Conservation (phyloP, 2,888 invertebrate species). For the Rhagium mordax region DNA sequence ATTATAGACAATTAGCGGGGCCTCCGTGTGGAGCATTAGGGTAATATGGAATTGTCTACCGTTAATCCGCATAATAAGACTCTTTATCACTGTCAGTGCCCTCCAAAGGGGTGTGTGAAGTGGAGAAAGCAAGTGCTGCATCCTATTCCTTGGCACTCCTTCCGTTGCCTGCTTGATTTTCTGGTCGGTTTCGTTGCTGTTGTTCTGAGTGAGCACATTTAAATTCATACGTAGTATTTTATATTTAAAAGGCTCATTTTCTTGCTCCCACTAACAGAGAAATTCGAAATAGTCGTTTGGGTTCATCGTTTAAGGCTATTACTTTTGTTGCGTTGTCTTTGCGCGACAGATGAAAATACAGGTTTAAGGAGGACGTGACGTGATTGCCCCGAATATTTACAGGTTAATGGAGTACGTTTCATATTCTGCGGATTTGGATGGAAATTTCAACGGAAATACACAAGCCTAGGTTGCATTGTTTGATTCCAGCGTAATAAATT, state of each 20-base stretch:
- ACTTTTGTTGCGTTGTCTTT: slow-evolving; percentile 1
- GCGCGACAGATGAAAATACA: neutral
- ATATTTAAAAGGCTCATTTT: slow-evolving; percentile 41
- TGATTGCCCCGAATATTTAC: neutral
- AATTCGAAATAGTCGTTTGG: slow-evolving; percentile 16
- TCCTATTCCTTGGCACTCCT: slow-evolving; percentile 50
- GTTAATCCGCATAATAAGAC: slow-evolving; percentile 67
- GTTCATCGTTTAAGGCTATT: slow-evolving; percentile 9
- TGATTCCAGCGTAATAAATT: no score
- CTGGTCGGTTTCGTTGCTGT: slow-evolving; percentile 63
- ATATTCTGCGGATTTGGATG: no score
- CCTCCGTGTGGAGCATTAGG: neutral
- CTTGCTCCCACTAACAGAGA: slow-evolving; percentile 5
- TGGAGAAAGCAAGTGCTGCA: slow-evolving; percentile 59
- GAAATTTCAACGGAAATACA: no score
- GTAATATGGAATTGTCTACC: slow-evolving; percentile 54
- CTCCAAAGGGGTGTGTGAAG: slow-evolving; percentile 60
- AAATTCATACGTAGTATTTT: slow-evolving; percentile 55
- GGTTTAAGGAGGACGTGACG: neutral
- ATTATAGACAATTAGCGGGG: slow-evolving; percentile 12
- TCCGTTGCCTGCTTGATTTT: slow-evolving; percentile 63
- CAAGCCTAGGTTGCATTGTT: no score
- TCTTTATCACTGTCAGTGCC: slow-evolving; percentile 64
- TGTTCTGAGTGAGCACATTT: slow-evolving; percentile 62
- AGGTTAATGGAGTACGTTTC: neutral